phyloP scores from a whole-genome alignment of 2,888 invertebrate species.

The Ecliptopera silaceata region DNA sequence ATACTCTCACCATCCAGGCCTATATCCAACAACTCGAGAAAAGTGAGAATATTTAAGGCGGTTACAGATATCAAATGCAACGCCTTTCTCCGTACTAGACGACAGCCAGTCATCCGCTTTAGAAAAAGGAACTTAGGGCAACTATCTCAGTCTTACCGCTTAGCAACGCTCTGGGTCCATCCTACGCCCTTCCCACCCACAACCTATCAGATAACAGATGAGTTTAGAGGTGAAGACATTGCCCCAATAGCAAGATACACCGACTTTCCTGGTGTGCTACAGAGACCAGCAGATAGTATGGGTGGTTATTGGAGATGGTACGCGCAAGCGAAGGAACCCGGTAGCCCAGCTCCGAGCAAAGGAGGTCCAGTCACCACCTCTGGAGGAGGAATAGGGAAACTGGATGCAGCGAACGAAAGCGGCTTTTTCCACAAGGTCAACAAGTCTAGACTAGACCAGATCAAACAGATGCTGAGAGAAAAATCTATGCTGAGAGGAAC shows the following conservation, averaged over 20 bases:
- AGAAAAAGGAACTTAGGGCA: conserved; percentile 11
- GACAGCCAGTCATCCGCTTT: conserved; percentile 3
- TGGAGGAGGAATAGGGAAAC: conserved; percentile 18
- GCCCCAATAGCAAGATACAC: conserved; percentile 1
- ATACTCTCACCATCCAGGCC: conserved; percentile 4
- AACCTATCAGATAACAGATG: not conserved
- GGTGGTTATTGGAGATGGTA: conserved; percentile 29
- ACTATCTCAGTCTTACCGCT: not conserved
- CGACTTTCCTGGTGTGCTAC: not conserved
- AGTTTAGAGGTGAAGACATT: not conserved
- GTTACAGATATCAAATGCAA: conserved; percentile 14
- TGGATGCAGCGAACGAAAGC: conserved; percentile 24
- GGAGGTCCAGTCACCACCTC: conserved; percentile 14
- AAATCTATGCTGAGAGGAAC: conserved; percentile 1
- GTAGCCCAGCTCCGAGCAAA: conserved; percentile 4
- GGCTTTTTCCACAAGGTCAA: conserved; percentile 29
- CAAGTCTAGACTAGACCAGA: conserved; percentile 21
- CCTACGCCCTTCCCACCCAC: not conserved
- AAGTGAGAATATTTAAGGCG: conserved; percentile 1
- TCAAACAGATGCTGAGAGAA: conserved; percentile 24
- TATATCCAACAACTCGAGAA: not conserved
- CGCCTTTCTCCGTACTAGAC: not conserved
- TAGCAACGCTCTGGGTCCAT: not conserved
- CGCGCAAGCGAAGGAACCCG: conserved; percentile 14
- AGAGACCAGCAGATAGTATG: not conserved